phyloP scores from a whole-genome alignment of 2,113 vertebrate genomes.

The Plecturocebus donacophilus region DNA sequence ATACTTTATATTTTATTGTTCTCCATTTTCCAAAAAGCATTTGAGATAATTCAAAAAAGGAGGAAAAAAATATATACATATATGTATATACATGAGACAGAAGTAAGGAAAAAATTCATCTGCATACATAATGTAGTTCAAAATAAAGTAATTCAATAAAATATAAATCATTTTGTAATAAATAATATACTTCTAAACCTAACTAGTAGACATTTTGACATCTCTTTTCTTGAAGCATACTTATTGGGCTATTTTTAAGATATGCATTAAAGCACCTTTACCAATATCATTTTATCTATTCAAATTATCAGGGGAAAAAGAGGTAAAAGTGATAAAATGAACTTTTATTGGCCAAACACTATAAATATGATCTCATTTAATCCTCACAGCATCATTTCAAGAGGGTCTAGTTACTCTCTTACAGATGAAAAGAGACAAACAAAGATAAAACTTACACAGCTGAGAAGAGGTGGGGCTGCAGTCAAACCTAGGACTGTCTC shows the following conservation, averaged over 20 bases:
- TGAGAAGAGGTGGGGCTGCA: background rate
- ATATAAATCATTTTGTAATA: background rate
- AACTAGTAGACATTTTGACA: background rate
- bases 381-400: background rate
- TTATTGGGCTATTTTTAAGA: conserved; percentile 3
- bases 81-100: background rate
- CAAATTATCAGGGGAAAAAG: background rate
- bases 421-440: background rate
- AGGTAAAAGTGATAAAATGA: background rate
- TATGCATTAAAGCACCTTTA: background rate
- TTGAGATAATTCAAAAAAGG: background rate
- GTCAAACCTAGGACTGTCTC: background rate
- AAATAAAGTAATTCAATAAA: conserved; percentile 10
- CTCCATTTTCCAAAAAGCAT: background rate
- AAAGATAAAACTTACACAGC: background rate
- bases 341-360: background rate
- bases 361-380: background rate
- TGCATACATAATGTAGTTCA: background rate
- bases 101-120: background rate
- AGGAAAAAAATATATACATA: background rate
- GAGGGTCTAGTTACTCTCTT: background rate
- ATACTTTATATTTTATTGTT: background rate
- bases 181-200: background rate
- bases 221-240: conserved; percentile 1
- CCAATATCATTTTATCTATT: background rate